Evolutionary conservation across 2,888 invertebrate species (phyloP).

Genomic region (Drosophila gaucha): DNA sequence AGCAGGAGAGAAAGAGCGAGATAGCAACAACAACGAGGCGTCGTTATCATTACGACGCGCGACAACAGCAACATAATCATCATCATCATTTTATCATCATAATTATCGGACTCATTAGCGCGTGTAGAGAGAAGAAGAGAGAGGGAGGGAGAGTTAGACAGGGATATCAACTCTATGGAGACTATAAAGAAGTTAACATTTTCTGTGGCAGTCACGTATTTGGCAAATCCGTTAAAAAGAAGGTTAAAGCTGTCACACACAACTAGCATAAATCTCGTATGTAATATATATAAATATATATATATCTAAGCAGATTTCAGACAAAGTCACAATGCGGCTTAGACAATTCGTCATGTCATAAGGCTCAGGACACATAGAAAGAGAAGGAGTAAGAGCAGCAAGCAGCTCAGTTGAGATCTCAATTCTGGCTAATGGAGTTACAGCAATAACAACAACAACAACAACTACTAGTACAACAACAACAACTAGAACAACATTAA

Average conservation of each 20-base stretch:
- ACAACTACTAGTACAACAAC: constrained; percentile 6
- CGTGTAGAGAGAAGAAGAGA: constrained; percentile 21
- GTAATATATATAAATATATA: background rate
- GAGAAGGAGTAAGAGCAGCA: background rate
- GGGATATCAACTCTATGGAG: constrained; percentile 7
- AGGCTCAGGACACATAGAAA: constrained; percentile 21
- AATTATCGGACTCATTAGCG: constrained; percentile 72
- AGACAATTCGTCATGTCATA: constrained; percentile 75
- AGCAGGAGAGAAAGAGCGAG: background rate
- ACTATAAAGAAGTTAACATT: background rate
- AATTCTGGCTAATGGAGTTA: constrained; percentile 66
- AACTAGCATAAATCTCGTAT: constrained; percentile 8
- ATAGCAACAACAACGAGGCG: constrained; percentile 16
- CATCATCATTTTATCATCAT: constrained; percentile 77
- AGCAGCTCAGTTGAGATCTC: constrained; percentile 47
- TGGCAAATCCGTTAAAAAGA: constrained; percentile 46
- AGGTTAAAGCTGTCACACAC: constrained; percentile 26
- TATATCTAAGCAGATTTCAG: constrained; percentile 22
- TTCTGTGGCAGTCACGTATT: constrained; percentile 37
- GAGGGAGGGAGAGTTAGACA: background rate
- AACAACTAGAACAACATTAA: constrained; percentile 7
- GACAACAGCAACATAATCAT: constrained; percentile 30
- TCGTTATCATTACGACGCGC: constrained; percentile 64
- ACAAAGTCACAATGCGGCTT: constrained; percentile 44
- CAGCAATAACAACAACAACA: constrained; percentile 16